A percentile compares a stretch with the other conserved stretches of the same genome.
phyloP scores from a whole-genome alignment of 92 coral and sea anemone species.

The Ricordea florida region DNA sequence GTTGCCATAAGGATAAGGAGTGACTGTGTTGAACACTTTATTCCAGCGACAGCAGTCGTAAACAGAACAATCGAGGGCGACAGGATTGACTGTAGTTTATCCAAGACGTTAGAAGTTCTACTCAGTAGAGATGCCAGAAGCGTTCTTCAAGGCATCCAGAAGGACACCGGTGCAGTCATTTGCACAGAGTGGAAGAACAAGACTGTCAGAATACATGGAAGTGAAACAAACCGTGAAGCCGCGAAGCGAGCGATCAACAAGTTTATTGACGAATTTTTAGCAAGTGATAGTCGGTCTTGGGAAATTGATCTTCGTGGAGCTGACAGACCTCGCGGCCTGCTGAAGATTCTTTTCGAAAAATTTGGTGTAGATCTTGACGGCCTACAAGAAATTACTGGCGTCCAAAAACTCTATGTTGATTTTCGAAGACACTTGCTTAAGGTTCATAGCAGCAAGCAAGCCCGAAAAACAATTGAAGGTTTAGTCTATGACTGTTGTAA shows the following conservation, averaged over 20 bases:
- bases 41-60: constrained; percentile 19
- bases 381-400: constrained; percentile 42
- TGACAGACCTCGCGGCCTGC: constrained; percentile 60
- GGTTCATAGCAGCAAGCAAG: constrained; percentile 52
- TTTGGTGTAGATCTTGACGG: constrained; percentile 50
- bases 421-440: constrained; percentile 33
- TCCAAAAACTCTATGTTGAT: constrained; percentile 32
- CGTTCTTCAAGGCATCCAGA: constrained; percentile 22
- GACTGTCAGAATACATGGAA: constrained; percentile 47
- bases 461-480: constrained; percentile 20
- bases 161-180: constrained; percentile 38
- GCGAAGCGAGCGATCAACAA: constrained; percentile 45
- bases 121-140: constrained; percentile 21
- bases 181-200: constrained; percentile 38
- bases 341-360: constrained; percentile 36
- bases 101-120: constrained; percentile 6
- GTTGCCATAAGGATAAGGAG: constrained; percentile 32
- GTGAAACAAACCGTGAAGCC: constrained; percentile 14
- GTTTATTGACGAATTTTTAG: constrained; percentile 17
- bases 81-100: constrained; percentile 26
- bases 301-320: constrained; percentile 54
- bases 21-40: constrained; percentile 47
- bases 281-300: constrained; percentile 25
- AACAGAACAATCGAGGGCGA: constrained; percentile 36
- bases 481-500: constrained; percentile 33